Base-by-base conservation (phyloP, 2,888 invertebrate genomes). In the Amiota mariae region DNA sequence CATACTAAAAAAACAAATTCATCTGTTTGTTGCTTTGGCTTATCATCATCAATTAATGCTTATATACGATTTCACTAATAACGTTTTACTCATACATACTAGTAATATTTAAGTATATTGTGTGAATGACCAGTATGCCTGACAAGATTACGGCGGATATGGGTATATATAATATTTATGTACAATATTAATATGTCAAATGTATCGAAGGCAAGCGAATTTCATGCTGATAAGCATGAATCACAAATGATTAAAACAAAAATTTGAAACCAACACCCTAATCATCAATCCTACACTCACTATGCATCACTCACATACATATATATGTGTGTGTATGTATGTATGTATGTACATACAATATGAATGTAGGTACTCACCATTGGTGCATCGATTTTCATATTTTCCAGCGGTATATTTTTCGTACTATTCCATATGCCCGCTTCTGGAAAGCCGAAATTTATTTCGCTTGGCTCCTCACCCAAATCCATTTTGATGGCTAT, bases 341-440 rank as follows among this genome's bases (percentile, higher is more conserved):
- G 36, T 36, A 4, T 36, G 24, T 61, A 24, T 24, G n/a, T n/a
- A n/a, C n/a, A n/a, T n/a, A n/a, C n/a, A n/a, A n/a, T 24, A 24
- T 24, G 2, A 2, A 24, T 2, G 6, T 36, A 36, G 3, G 24
- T 61, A 77, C 80, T 81, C 82, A 92, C 92, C 89, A 93, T 93
- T 88, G 95, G 95, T 82, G 94, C 93, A 90, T 96, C 95, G 93
- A 94, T 93, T 89, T 93, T 93, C 80, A 95, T 91, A 85, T 95
- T 93, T 80, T 95, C 93, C 80, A 93, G 89, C 77, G 92, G 91
- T 81, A 93, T 92, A 88, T 91, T 90, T 74, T 92, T 91, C 49
- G 93, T 92, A 77, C 90, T 91, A 87, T 94, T 94, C 93, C 93
- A 93, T 89, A 89, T 90, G 71, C 90, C 90, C 68, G 90, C 85